These are phyloP conservation scores for Sus scrofa DNA, from an alignment of 2,113 vertebrate species.

Conservation along the genomic window DNA sequence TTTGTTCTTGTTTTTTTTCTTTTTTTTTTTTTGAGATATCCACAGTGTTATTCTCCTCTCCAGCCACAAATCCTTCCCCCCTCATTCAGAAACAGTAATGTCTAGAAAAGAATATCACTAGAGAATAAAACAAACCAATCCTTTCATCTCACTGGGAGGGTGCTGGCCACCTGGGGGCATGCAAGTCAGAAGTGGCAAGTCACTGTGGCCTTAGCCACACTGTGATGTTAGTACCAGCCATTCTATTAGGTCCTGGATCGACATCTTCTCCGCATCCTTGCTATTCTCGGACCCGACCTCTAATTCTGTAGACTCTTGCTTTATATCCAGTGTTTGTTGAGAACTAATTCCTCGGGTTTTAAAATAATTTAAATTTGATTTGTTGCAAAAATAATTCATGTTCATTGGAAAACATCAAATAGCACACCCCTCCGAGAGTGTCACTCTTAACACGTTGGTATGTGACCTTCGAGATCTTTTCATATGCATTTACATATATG, in stretches of 20 bases:
- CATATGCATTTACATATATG: background rate
- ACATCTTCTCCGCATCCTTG: background rate
- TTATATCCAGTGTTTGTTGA: background rate
- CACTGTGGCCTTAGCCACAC: background rate
- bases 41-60: background rate
- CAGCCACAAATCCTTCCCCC: background rate
- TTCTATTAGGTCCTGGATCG: background rate
- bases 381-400: constrained; percentile 8
- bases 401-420: constrained; percentile 45
- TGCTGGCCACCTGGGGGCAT: background rate
- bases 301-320: constrained; percentile 10
- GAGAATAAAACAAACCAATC: background rate
- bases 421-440: background rate
- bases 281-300: background rate
- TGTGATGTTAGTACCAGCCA: background rate
- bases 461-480: constrained; percentile 28
- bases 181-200: constrained; percentile 8
- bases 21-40: background rate
- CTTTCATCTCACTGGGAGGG: background rate
- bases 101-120: background rate
- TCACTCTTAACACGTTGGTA: background rate
- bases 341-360: constrained; percentile 20
- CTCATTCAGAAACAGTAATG: background rate
- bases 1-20: no score
- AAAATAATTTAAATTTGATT: constrained; percentile 26